These are phyloP conservation scores for Abrostola triplasia DNA, from an alignment of 2,888 invertebrate genomes.

Conservation along the genomic window DNA sequence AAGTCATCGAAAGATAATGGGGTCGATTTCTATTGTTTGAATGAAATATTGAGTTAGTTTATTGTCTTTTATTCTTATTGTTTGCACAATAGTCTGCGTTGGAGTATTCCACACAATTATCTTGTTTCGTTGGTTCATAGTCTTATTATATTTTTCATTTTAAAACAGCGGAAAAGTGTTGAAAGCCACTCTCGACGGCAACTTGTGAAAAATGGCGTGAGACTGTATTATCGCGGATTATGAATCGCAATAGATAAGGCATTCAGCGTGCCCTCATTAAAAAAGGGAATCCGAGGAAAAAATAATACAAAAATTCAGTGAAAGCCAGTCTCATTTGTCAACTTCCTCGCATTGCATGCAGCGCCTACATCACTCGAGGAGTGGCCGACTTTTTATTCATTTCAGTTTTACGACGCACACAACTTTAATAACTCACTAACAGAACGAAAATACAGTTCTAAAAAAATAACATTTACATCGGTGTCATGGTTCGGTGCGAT, in stretches of 20 bases:
- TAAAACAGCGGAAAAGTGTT: conserved; percentile 57
- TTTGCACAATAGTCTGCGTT: conserved; percentile 46
- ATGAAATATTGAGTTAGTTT: conserved; percentile 54
- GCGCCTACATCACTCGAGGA: conserved; percentile 69
- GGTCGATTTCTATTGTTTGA: conserved; percentile 50
- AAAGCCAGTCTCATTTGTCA: conserved; percentile 81
- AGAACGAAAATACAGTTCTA: conserved; percentile 70
- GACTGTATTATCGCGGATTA: conserved; percentile 70
- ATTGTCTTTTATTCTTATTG: conserved; percentile 54
- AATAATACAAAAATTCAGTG: conserved; percentile 67
- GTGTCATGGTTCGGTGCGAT: conserved; percentile 40
- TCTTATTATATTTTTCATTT: conserved; percentile 53
- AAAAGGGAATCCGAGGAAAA: conserved; percentile 64
- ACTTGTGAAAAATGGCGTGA: conserved; percentile 64
- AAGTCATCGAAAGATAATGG: conserved; percentile 45
- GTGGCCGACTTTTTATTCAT: conserved; percentile 77
- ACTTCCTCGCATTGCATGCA: conserved; percentile 74
- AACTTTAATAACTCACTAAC: conserved; percentile 71
- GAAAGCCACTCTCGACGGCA: conserved; percentile 53
- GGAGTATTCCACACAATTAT: conserved; percentile 47
- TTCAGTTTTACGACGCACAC: conserved; percentile 67
- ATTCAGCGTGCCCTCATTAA: conserved; percentile 78
- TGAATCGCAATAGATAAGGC: conserved; percentile 77
- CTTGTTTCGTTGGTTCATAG: conserved; percentile 47
- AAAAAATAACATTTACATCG: conserved; percentile 66